Conservation (phyloP, 2,888 invertebrate species). For the Lagria hirta region DNA sequence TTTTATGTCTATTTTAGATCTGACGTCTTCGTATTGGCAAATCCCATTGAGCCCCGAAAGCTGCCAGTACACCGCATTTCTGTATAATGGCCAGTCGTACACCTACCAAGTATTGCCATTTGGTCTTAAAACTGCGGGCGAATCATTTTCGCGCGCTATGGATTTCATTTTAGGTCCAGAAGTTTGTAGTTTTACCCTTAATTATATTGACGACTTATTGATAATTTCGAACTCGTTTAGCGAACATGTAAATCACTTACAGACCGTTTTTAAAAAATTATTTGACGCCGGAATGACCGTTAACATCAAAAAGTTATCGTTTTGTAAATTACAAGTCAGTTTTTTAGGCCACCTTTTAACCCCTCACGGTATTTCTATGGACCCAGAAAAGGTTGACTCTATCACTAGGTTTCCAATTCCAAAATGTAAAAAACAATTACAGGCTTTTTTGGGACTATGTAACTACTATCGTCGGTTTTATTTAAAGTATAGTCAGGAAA, state of each 20-base stretch:
- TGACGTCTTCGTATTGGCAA: constrained; percentile 31
- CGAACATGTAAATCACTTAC: constrained; percentile 31
- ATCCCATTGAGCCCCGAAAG: constrained; percentile 23
- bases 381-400: constrained; percentile 28
- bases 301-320: constrained; percentile 34
- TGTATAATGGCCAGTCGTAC: constrained; percentile 32
- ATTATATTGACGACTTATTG: constrained; percentile 42
- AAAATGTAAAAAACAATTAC: constrained; percentile 18
- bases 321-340: constrained; percentile 22
- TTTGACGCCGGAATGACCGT: constrained; percentile 33
- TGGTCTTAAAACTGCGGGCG: constrained; percentile 36
- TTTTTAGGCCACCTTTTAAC: constrained; percentile 35
- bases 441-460: constrained; percentile 27
- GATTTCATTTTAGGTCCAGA: constrained; percentile 34
- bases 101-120: constrained; percentile 41
- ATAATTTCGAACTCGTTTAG: constrained; percentile 33
- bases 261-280: constrained; percentile 28
- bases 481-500: constrained; percentile 22
- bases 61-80: constrained; percentile 28
- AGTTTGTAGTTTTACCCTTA: constrained; percentile 31
- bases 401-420: constrained; percentile 24
- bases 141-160: constrained; percentile 29
- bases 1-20: constrained; percentile 27
- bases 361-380: constrained; percentile 27
- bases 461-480: constrained; percentile 27